These are phyloP conservation scores for Drosophila santomea DNA, from an alignment of 1,140 invertebrate genomes.

Conservation along the genomic window DNA sequence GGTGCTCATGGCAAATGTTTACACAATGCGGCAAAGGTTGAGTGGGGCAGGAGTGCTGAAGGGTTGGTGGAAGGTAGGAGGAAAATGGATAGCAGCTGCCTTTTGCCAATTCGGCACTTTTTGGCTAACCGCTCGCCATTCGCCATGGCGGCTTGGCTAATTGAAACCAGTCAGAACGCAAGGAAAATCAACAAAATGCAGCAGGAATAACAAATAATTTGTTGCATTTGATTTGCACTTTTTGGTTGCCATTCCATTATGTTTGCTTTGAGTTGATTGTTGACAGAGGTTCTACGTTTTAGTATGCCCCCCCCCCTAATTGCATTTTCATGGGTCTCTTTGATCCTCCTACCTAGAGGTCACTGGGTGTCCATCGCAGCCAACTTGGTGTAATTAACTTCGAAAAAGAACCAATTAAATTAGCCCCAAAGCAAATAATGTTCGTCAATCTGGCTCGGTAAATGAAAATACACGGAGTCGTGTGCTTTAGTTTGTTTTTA, in stretches of 20 bases:
- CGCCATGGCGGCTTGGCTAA: conserved; percentile 60
- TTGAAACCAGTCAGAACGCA: conserved; percentile 52
- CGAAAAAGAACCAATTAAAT: conserved; percentile 66
- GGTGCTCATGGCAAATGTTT: conserved; percentile 69
- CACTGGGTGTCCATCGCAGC: conserved; percentile 5
- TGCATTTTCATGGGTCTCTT: conserved; percentile 49
- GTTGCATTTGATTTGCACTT: conserved; percentile 72
- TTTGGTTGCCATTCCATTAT: conserved; percentile 56
- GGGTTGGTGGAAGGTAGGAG: too few species aligned
- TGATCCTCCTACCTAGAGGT: conserved; percentile 17
- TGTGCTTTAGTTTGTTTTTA: conserved; percentile 22
- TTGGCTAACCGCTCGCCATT: conserved; percentile 38
- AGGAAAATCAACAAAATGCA: conserved; percentile 24
- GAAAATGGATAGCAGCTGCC: conserved; percentile 20
- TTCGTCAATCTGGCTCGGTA: background rate
- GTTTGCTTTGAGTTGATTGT: conserved; percentile 50
- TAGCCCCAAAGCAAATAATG: conserved; percentile 58
- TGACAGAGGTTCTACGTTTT: conserved; percentile 28
- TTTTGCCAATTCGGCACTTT: conserved; percentile 25
- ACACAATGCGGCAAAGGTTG: conserved; percentile 46
- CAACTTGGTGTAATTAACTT: conserved; percentile 53
- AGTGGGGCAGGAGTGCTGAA: background rate
- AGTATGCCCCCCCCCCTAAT: conserved; percentile 40
- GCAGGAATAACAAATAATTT: conserved; percentile 31
- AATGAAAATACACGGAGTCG: conserved; percentile 8